Conservation (phyloP, 2,113 vertebrate species). For the Procavia capensis region DNA sequence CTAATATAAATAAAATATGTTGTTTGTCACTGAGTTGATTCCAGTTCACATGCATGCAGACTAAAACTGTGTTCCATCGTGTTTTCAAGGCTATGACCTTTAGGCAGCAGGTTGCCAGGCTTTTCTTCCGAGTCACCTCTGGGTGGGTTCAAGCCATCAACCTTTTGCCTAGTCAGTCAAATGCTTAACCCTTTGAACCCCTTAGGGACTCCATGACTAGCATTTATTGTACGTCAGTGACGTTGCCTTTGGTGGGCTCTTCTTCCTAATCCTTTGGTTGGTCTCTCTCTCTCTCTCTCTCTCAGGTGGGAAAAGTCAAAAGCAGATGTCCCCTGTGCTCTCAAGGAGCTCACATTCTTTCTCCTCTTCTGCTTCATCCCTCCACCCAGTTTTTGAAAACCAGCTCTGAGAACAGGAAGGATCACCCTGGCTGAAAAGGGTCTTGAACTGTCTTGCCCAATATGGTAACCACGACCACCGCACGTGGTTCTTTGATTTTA, state of each 20-base stretch:
- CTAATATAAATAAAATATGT: too few relatives aligned
- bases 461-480: neutral
- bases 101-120: too few relatives aligned
- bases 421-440: neutral
- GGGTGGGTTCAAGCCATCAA: too few relatives aligned
- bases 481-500: neutral
- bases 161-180: too few relatives aligned
- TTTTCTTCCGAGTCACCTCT: too few relatives aligned
- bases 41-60: too few relatives aligned
- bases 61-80: too few relatives aligned
- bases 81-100: too few relatives aligned
- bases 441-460: neutral
- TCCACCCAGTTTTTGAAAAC: neutral
- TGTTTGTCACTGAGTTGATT: too few relatives aligned
- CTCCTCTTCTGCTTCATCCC: neutral
- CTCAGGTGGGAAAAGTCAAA: neutral
- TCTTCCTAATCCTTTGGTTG: neutral
- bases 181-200: too few relatives aligned
- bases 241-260: neutral
- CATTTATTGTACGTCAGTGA: neutral
- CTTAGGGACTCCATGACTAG: too few relatives aligned
- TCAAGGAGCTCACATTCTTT: neutral
- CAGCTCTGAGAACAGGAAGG: neutral
- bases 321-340: accelerated
- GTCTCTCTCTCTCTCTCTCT: neutral